Conservation (phyloP, 2,797 vertebrate species). For the Rhabdomys pumilio region DNA sequence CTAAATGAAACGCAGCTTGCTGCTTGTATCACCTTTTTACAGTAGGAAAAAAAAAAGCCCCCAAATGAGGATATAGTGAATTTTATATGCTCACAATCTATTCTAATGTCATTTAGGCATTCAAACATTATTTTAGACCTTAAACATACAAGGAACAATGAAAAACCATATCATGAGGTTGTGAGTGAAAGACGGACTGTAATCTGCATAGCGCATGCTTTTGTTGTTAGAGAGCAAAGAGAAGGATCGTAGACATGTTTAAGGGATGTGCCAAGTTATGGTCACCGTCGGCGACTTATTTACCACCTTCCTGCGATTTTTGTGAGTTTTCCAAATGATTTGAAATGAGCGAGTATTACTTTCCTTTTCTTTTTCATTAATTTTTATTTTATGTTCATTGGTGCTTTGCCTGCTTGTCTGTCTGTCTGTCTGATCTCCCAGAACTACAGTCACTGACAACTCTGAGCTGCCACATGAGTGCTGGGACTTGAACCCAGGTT, state of each 20-base stretch:
- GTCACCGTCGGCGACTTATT: background rate
- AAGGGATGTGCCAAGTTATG: background rate
- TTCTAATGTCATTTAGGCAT: background rate
- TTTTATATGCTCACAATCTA: background rate
- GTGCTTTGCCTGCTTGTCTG: background rate
- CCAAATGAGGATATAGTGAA: background rate
- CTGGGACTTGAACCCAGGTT: background rate
- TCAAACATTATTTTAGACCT: background rate
- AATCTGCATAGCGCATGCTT: background rate
- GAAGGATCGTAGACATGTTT: background rate
- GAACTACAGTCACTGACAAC: background rate
- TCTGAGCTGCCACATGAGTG: background rate
- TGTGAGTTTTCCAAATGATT: slow-evolving; percentile 18
- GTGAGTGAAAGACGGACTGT: background rate
- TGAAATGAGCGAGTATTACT: slow-evolving; percentile 4
- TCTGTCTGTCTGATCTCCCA: background rate
- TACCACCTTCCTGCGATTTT: background rate
- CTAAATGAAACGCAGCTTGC: slow-evolving; percentile 2
- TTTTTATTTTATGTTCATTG: background rate
- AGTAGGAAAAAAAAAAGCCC: slow-evolving; percentile 6
- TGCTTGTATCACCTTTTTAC: slow-evolving; percentile 16
- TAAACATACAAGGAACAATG: background rate
- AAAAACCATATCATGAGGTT: background rate
- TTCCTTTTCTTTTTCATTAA: background rate
- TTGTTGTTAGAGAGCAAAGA: background rate